Evolutionary conservation across 2,113 vertebrate genomes (phyloP), one percentile per base, ranked within the genome.

Genomic region (Paramormyrops kingsleyae): DNA sequence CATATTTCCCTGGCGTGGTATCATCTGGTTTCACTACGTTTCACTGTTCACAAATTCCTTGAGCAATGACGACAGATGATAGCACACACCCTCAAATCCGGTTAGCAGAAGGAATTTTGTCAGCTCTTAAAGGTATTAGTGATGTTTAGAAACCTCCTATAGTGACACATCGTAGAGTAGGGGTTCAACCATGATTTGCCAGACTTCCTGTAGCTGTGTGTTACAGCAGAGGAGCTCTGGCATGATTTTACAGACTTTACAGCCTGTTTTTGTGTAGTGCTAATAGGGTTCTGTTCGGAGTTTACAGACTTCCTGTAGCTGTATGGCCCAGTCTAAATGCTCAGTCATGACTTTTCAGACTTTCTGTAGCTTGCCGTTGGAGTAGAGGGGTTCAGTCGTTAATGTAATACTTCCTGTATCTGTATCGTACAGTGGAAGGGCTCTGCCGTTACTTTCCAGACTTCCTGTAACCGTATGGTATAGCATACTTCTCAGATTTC

Each of bases 11-110:
- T 77, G 59, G 39, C 59, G 89, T 66, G 21, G 39, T 85, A 84
- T 92, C 91, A 91, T 92, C 90, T 92, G 91, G 86, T 90, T 87
- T 62, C 84, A 12, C 44, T 88, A 15, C 17, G 19, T 77, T 80
- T 89, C 66, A 85, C 83, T 90, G 46, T 88, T 88, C 83, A 84
- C 31, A 44, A 53, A 91, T 92, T 91, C 87, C 66, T 56, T 42
- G 66, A 53, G 42, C 27, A 47, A 12, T 50, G 35, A 35, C 44
- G 49, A 39, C 19, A 24, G 44, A 88, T 8, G 19, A 50, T 31
- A 19, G 44, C 70, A 83, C 47, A 42, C 27, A 24, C 62, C 2
- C 88, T 49, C n/a, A 88, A 84, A 50, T 90, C 74, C 47, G 77
- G 88, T 31, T 62, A 89, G 87, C 89, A 88, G 46, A 88, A 90